Conservation (phyloP, 2,888 invertebrate species). For the Carpatolechia fugitivella region DNA sequence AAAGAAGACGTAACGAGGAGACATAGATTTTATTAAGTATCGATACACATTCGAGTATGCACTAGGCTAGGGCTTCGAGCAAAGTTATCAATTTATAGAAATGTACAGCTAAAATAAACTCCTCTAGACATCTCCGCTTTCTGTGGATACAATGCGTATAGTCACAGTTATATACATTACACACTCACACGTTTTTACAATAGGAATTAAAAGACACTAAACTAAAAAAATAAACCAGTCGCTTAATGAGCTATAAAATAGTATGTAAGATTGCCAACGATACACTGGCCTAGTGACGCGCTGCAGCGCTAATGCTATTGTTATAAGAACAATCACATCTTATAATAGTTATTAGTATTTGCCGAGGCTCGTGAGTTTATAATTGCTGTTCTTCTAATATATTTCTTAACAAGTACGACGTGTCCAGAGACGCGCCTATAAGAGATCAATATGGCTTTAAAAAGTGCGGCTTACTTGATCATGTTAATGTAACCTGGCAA, state of each 20-base stretch:
- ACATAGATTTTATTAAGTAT: conserved; percentile 47
- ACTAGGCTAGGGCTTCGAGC: conserved; percentile 3
- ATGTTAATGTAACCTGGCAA: conserved; percentile 46
- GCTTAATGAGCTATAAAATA: conserved; percentile 75
- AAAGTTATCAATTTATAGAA: conserved; percentile 17
- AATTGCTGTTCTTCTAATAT: conserved; percentile 60
- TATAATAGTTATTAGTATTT: conserved; percentile 51
- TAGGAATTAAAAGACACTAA: conserved; percentile 71
- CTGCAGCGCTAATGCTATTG: conserved; percentile 41
- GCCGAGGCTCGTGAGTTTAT: conserved; percentile 61
- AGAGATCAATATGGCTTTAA: conserved; percentile 75
- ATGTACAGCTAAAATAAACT: no score
- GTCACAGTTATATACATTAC: conserved; percentile 71
- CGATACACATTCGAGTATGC: conserved; percentile 30
- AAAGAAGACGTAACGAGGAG: conserved; percentile 64
- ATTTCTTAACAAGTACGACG: conserved; percentile 63
- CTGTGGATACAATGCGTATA: conserved; percentile 59
- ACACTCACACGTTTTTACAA: conserved; percentile 76
- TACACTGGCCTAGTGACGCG: conserved; percentile 71
- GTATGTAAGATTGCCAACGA: conserved; percentile 69
- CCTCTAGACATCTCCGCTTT: no score
- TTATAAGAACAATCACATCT: conserved; percentile 51
- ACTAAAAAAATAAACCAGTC: conserved; percentile 75
- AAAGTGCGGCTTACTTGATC: conserved; percentile 54
- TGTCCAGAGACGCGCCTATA: no score